Evolutionary conservation across 2,113 vertebrate genomes (phyloP).

Genomic region (Eulacestoma nigropectus): DNA sequence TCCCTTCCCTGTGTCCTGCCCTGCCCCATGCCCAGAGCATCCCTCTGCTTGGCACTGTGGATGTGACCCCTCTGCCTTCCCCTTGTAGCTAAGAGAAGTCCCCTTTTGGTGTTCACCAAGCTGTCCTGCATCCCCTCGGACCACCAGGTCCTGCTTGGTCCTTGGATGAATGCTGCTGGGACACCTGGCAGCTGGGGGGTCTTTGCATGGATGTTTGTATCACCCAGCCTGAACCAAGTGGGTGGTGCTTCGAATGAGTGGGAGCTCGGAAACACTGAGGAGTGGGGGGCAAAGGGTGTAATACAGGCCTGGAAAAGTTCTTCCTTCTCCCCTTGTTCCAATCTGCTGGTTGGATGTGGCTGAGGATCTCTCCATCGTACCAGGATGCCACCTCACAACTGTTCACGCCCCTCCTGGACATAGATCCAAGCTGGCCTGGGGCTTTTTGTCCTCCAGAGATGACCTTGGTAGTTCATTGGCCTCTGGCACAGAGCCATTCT

Average conservation of each 20-base stretch:
- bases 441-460: background rate
- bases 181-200: background rate
- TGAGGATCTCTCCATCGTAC: background rate
- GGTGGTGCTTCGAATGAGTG: background rate
- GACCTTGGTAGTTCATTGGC: background rate
- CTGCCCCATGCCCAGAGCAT: background rate
- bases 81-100: background rate
- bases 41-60: background rate
- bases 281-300: background rate
- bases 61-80: background rate
- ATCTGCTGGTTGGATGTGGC: background rate
- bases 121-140: background rate
- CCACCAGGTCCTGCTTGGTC: accelerated
- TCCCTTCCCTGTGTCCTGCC: background rate
- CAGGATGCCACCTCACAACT: background rate
- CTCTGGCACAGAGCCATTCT: background rate
- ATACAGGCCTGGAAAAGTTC: background rate
- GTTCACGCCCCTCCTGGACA: background rate
- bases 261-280: background rate
- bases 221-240: background rate
- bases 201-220: background rate
- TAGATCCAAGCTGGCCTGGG: background rate
- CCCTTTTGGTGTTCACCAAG: background rate
- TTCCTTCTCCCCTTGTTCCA: background rate
- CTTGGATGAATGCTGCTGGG: background rate